Evolutionary conservation across 2,113 vertebrate species (phyloP), one percentile per base, ranked within the genome.

Genomic region (Dolichallabes microphthalmus): DNA sequence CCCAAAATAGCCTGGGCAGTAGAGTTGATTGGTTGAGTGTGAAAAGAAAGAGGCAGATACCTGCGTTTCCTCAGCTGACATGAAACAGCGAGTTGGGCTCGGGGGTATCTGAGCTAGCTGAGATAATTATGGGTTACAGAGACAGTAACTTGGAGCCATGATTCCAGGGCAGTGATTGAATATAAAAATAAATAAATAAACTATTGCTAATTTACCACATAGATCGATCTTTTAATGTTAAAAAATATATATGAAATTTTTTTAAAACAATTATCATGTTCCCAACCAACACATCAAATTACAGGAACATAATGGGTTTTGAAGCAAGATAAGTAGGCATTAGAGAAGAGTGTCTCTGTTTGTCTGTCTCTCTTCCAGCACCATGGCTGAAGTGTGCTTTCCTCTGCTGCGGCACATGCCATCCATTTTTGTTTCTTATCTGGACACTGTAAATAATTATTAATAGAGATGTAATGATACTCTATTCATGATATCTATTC

Each of bases 1-100:
- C 89, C 91, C 87, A 86, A 94, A 94, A 94, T 93, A 94, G 92
- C 90, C 89, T 45, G 50, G 69, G 57, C 32, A 64, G 78, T 39
- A 25, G 83, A n/a, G 66, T 69, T 75, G 79, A 82, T 78, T 69
- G 82, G 53, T 35, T n/a, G 63, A 64, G 10, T 25, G 35, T 77
- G 78, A 86, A 80, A 92, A 87, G 87, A 88, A 90, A 86, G 80
- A 89, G 82, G 87, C 88, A 92, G 88, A 88, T 91, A 93, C 91
- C 92, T 93, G 91, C 87, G 89, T 86, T 86, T 84, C 89, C 81
- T 68, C 87, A 88, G 87, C 86, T 61, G 83, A 89, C 61, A 74
- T 79, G 57, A 74, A 61, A 19, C 68, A 52, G 64, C 45, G 45
- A 35, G 27, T 22, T 39, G 27, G 57, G 39, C 63, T 76, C 20